Conservation (phyloP, 2,797 vertebrate genomes). For the Odontamblyopus rebecca region DNA sequence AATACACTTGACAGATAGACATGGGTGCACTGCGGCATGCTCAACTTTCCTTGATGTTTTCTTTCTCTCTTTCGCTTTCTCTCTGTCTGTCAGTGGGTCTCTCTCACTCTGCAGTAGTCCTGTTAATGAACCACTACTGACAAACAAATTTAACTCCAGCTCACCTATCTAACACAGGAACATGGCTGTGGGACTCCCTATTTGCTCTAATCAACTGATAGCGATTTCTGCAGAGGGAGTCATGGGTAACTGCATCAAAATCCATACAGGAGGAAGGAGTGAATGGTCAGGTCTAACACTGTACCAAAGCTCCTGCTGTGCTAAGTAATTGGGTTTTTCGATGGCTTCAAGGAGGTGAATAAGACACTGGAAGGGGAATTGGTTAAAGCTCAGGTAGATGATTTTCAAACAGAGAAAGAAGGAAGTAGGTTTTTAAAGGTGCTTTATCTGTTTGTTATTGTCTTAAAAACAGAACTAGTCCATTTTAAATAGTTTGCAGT, state of each 20-base stretch:
- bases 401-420: too few relatives aligned
- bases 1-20: neutral
- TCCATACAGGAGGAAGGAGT: slow-evolving; percentile 5
- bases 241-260: slow-evolving; percentile 18
- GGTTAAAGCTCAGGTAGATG: too few relatives aligned
- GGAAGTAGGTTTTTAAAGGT: too few relatives aligned
- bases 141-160: slow-evolving; percentile 9
- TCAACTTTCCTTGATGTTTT: neutral
- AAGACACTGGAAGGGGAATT: neutral
- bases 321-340: slow-evolving; percentile 8
- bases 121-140: slow-evolving; percentile 11
- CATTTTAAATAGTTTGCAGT: too few relatives aligned
- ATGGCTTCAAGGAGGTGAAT: slow-evolving; percentile 3
- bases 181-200: neutral
- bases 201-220: slow-evolving; percentile 7
- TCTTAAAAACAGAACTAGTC: too few relatives aligned
- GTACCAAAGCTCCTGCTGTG: neutral
- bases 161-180: neutral
- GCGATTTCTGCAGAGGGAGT: slow-evolving; percentile 17
- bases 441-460: too few relatives aligned
- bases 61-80: neutral
- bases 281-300: neutral
- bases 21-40: neutral
- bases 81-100: neutral
- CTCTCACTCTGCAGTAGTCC: neutral